These are phyloP conservation scores for Drosophila carrolli DNA, from an alignment of 1,140 invertebrate species.

Conservation along the genomic window DNA sequence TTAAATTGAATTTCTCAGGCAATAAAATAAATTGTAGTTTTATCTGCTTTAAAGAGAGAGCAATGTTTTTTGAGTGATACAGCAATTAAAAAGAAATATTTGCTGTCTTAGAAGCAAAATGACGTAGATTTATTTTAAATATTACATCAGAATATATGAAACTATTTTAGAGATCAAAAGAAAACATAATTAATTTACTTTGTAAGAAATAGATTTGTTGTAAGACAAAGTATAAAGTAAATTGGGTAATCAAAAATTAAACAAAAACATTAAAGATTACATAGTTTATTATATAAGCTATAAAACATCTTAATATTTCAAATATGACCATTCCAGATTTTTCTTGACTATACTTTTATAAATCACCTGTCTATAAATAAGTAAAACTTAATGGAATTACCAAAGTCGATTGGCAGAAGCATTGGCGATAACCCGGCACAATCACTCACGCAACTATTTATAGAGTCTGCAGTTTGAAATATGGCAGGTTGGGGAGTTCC, in stretches of 20 bases:
- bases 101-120: no score
- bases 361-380: conserved; percentile 77
- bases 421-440: conserved; percentile 56
- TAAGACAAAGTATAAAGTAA: no score
- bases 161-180: no score
- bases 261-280: no score
- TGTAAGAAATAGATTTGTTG: no score
- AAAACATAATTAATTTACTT: no score
- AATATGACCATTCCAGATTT: no score
- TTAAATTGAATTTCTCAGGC: conserved; percentile 11
- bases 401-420: conserved; percentile 30
- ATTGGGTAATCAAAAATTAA: no score
- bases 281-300: neutral
- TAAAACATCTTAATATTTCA: no score
- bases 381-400: conserved; percentile 65
- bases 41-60: neutral
- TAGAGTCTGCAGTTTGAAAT: conserved; percentile 44
- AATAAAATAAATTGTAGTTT: conserved; percentile 20
- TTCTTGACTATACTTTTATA: conserved; percentile 25
- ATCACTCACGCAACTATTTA: conserved; percentile 76
- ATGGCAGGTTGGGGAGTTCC: conserved; percentile 37
- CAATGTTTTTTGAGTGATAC: conserved; percentile 1
- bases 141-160: no score
- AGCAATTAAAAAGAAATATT: neutral
- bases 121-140: no score